phyloP scores from a whole-genome alignment of 2,113 vertebrate genomes.

The Calonectris borealis region DNA sequence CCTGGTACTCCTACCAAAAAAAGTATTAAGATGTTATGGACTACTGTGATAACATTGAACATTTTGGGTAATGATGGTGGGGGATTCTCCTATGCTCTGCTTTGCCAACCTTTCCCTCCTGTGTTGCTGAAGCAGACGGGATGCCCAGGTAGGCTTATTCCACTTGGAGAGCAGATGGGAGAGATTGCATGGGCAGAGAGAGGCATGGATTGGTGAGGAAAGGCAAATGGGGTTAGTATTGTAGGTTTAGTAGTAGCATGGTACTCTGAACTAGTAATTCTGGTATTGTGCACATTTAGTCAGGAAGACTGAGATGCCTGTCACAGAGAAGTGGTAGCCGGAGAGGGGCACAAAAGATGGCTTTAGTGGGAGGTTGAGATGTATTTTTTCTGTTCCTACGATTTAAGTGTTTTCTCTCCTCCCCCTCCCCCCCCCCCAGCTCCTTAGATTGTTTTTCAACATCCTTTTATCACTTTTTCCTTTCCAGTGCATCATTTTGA shows the following conservation, averaged over 20 bases:
- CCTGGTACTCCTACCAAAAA: neutral
- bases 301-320: neutral
- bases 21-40: neutral
- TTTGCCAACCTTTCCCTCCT: neutral
- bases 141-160: neutral
- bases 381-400: neutral
- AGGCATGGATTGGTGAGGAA: neutral
- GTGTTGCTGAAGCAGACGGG: neutral
- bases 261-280: neutral
- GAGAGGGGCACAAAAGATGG: neutral
- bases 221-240: neutral
- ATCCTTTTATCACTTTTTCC: neutral
- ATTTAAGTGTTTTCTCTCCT: neutral
- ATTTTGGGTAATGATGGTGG: neutral
- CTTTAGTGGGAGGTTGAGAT: neutral
- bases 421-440: rapidly evolving
- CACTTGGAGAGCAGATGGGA: neutral
- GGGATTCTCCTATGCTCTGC: neutral
- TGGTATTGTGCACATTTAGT: neutral
- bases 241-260: neutral
- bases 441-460: neutral
- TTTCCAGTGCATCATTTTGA: neutral
- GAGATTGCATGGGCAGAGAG: neutral
- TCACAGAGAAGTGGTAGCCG: neutral
- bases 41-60: neutral